Conservation (phyloP, 2,888 invertebrate species). For the Cephalotes varians region DNA sequence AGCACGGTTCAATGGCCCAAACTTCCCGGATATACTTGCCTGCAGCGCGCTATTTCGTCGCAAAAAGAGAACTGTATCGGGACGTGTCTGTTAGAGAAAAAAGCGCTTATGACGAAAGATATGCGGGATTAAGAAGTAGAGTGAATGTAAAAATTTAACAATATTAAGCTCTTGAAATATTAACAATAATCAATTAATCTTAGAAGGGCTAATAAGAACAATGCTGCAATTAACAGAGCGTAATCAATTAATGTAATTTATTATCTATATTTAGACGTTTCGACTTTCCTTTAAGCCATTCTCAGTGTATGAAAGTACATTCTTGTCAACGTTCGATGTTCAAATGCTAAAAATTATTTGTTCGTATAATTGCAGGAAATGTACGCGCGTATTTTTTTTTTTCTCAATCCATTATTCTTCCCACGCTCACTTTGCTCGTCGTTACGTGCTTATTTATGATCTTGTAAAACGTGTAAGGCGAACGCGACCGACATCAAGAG, state of each 20-base stretch:
- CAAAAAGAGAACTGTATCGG: constrained; percentile 64
- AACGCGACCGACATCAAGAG: constrained; percentile 19
- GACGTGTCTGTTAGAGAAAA: constrained; percentile 10
- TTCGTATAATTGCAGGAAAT: not conserved
- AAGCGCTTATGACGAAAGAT: not conserved
- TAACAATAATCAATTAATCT: too few species aligned
- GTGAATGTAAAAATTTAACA: not conserved
- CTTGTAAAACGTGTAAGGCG: constrained; percentile 73
- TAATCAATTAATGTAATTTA: too few species aligned
- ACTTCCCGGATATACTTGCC: constrained; percentile 85
- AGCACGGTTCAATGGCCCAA: constrained; percentile 84
- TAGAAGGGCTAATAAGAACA: too few species aligned
- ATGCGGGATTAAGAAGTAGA: not conserved
- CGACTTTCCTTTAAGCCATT: too few species aligned
- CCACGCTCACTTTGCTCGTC: not conserved
- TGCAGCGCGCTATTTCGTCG: constrained; percentile 71
- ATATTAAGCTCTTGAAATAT: too few species aligned
- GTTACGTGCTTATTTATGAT: constrained; percentile 56
- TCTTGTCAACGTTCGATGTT: too few species aligned
- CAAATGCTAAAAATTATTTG: too few species aligned
- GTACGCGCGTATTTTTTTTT: not conserved
- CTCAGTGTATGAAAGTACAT: too few species aligned
- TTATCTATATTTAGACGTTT: too few species aligned
- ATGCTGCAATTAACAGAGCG: too few species aligned
- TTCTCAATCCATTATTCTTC: not conserved